Evolutionary conservation across 2,888 invertebrate genomes (phyloP).

Genomic region (Abscondita cerata): DNA sequence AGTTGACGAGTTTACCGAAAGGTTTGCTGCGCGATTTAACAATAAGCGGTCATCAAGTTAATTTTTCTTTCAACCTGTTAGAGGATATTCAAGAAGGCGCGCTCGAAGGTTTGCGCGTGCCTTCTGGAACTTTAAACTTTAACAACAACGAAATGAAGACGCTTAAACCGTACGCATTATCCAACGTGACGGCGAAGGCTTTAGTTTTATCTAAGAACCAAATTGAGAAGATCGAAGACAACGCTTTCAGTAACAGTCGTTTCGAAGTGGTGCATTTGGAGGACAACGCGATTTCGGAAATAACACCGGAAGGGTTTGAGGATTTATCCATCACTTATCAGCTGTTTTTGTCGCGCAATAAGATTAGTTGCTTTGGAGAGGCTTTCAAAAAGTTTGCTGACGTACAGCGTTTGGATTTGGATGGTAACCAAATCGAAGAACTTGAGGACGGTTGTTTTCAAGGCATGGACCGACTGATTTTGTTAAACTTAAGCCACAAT

Average conservation of each 20-base stretch:
- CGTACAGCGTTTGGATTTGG: neutral
- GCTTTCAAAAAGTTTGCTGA: neutral
- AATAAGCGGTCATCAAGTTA: neutral
- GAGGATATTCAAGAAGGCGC: neutral
- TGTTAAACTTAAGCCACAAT: neutral
- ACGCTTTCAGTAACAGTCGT: neutral
- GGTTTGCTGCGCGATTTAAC: neutral
- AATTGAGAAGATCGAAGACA: neutral
- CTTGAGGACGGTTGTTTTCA: neutral
- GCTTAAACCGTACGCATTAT: neutral
- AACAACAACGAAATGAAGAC: neutral
- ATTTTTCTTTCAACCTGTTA: neutral
- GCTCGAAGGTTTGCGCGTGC: neutral
- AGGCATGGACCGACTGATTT: neutral
- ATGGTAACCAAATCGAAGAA: neutral
- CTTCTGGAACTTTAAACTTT: neutral
- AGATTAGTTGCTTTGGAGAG: neutral
- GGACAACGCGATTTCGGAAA: neutral
- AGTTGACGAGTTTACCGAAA: neutral
- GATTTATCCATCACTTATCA: neutral
- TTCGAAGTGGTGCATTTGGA: neutral
- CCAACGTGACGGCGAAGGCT: neutral
- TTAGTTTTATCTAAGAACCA: neutral
- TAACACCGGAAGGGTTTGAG: neutral
- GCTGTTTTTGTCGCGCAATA: slow-evolving; percentile 2